A percentile compares a stretch with the other conserved stretches of the same genome.
Conservation (phyloP, 2,797 vertebrate genomes). For the Platalea minor region DNA sequence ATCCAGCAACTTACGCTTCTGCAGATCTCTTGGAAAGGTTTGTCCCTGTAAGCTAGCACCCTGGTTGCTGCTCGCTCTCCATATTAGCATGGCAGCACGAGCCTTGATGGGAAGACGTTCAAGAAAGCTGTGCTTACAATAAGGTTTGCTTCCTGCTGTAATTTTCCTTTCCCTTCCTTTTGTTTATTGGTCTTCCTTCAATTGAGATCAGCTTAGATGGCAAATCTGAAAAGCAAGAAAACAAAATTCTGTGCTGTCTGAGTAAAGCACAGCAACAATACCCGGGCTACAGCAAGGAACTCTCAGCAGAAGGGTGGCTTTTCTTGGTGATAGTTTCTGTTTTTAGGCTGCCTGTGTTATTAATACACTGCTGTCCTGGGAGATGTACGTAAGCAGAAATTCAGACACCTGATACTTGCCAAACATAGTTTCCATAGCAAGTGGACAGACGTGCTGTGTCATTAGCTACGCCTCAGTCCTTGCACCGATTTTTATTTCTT, state of each 20-base stretch:
- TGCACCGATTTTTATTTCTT: background rate
- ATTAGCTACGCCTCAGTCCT: constrained; percentile 15
- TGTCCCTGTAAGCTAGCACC: background rate
- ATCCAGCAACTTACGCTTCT: background rate
- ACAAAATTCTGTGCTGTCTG: background rate
- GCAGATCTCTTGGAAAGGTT: background rate
- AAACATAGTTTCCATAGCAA: constrained; percentile 69
- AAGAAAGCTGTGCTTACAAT: background rate
- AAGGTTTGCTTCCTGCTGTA: background rate
- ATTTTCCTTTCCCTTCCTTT: constrained; percentile 20
- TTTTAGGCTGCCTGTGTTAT: constrained; percentile 67
- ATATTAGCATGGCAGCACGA: fast-evolving
- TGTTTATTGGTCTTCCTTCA: constrained; percentile 22
- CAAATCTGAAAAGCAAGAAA: background rate
- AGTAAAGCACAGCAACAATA: background rate
- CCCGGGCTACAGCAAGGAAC: background rate
- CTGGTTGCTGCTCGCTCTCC: background rate
- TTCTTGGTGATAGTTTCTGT: constrained; percentile 56
- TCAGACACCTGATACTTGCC: constrained; percentile 62
- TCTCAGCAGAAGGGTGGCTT: background rate
- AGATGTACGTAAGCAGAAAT: constrained; percentile 50
- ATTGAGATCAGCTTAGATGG: background rate
- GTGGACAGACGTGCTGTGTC: constrained; percentile 60
- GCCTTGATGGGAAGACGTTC: background rate
- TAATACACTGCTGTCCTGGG: constrained; percentile 52